Percentiles rank a stretch among this genome's conserved stretches.
phyloP scores from a whole-genome alignment of 1,140 invertebrate genomes.

The Lasaia peninsularis region DNA sequence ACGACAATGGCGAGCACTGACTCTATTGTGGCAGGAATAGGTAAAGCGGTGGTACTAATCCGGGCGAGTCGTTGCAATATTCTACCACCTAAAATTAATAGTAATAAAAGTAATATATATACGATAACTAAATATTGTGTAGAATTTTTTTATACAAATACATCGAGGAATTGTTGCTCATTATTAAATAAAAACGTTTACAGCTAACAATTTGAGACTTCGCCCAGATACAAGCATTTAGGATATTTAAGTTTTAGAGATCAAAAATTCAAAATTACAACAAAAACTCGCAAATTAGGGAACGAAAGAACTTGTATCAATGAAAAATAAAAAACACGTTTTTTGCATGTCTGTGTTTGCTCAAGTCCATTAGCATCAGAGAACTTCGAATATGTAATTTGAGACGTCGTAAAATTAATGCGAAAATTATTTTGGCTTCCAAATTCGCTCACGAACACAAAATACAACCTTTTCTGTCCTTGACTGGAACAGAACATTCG shows the following conservation, averaged over 20 bases:
- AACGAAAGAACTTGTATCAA: neutral
- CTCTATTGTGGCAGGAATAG: no score
- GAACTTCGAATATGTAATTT: neutral
- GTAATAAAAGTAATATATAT: neutral
- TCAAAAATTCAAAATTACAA: no score
- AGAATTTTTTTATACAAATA: no score
- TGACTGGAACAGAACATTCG: neutral
- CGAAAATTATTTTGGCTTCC: neutral
- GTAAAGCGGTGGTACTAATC: no score
- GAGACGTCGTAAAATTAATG: conserved; percentile 2
- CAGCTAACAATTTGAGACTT: no score
- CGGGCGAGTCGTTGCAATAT: no score
- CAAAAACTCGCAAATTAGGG: neutral
- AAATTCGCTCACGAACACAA: neutral
- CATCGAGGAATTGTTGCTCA: no score
- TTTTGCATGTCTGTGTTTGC: neutral
- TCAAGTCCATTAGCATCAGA: neutral
- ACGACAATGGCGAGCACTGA: no score
- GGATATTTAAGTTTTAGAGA: no score
- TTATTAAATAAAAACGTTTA: no score
- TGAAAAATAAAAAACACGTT: neutral
- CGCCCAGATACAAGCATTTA: no score
- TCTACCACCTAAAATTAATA: neutral
- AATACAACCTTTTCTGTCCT: neutral
- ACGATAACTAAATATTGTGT: no score